Base-by-base conservation (phyloP, 2,888 invertebrate species). In the Stenotaenia linearis region DNA sequence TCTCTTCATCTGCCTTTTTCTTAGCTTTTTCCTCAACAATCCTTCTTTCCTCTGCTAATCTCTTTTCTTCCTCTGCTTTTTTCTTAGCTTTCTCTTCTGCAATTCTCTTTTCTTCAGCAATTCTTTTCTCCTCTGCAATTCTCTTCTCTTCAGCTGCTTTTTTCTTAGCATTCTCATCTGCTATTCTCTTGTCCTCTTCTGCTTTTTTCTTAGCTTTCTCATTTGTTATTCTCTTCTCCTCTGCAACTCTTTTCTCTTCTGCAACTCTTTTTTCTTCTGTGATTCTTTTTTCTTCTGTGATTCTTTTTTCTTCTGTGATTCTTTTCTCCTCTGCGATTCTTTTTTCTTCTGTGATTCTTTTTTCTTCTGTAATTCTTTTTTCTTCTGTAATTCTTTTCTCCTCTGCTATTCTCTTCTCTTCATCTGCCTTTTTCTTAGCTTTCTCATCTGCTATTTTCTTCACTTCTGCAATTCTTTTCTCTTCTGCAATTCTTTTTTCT, bases 161-260 rank as follows among this genome's bases (percentile, higher is more conserved):
- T 45, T 10, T 10, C 15, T 32, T 32, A 32, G 32, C 80, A 80
- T n/a, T n/a, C n/a, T n/a, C n/a, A n/a, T n/a, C n/a, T n/a, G 84
- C 80, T 1, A 79, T 32, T 32, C 32, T 75, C n/a, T 21, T 28
- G 6, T 1, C 80, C 69, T 28, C 78, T 69, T 80, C 32, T 32
- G 5, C 32, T n/a, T 23, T 10, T 40, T 18, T 23, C 50, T 12
- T 23, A 32, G 32, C 32, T 77, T 45, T 15, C n/a, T 18, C n/a
- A 3, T 77, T 23, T 2, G 37, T 4, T 21, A 9, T 45, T 1
- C 9, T 40, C 45, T 77, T 61, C 40, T 75, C 81, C 81, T 83
- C 80, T 80, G 84, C 23, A 18, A 21, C 10, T 21, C 21, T 28
- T 37, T 37, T 56, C 21, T 56, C 56, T 56, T 56, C 56, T 7